Evolutionary conservation across 2,797 vertebrate species (phyloP), one percentile per base, ranked within the genome.

Genomic region (Sphenodon punctatus): DNA sequence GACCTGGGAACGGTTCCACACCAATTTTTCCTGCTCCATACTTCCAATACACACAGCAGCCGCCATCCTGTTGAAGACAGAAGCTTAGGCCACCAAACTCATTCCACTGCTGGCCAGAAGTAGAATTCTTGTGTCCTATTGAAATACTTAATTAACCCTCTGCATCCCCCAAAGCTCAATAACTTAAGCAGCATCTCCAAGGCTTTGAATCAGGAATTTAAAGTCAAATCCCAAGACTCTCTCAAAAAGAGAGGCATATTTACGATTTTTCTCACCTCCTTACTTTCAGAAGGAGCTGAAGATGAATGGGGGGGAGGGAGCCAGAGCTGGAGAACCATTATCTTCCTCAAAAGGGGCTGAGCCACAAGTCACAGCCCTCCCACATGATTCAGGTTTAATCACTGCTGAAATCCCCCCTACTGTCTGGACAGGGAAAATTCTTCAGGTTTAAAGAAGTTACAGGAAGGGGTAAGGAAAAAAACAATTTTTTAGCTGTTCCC

Each of bases 81-180:
- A 22, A 30, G 48, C 56, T 25, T 17, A 38, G 36, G 17, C 27
- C 1, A 0, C 8, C 0, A 0, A 49, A 55, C 41, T 71, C 42
- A 5, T n/a, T 3, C n/a, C 46, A 43, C 34, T 6, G 15, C 8
- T 68, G 70, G 79, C 51, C 6, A 8, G 20, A 30, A 34, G 34
- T 34, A 49, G 11, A 7, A 51, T 6, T 13, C 6, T 51, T 14
- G 49, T n/a, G 13, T 8, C 49, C 49, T 51, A 51, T 51, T 48
- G 25, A 7, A 23, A n/a, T n/a, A 10, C 25, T 49, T 48, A 48
- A 49, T 6, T 49, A 25, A n/a, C 48, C 25, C 25, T 6, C 11
- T 10, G 48, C 7, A 12, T 27, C 25, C 25, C 48, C 48, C 51
- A 25, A 27, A 27, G 23, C 6, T 10, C 36, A 34, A 10, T 45